phyloP scores from a whole-genome alignment of 2,888 invertebrate genomes.

The Syritta pipiens region DNA sequence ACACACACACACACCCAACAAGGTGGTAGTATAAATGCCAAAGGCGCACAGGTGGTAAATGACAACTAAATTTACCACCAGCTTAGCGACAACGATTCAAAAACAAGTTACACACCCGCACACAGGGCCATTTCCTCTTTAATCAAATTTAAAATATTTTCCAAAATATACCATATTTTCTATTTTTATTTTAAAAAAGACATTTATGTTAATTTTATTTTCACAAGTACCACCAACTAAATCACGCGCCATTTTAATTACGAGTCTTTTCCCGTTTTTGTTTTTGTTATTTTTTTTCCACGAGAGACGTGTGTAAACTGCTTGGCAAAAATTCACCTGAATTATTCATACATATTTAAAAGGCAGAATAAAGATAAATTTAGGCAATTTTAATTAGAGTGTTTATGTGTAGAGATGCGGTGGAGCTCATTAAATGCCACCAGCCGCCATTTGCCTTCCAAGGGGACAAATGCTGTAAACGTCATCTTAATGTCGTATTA shows the following conservation, averaged over 20 bases:
- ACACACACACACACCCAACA: no score
- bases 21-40: no score
- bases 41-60: background rate
- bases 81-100: no score
- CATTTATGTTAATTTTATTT: background rate
- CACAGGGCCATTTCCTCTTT: background rate
- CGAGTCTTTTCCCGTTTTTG: no score
- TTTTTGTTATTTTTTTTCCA: no score
- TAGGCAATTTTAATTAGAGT: constrained; percentile 17
- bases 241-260: background rate
- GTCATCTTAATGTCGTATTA: constrained; percentile 20
- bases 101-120: background rate
- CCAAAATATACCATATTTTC: no score
- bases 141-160: background rate
- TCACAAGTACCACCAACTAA: background rate
- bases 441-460: no score
- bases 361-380: background rate
- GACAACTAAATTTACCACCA: background rate
- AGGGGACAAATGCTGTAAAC: constrained; percentile 10
- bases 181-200: background rate
- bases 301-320: constrained; percentile 9
- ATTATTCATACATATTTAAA: constrained; percentile 24
- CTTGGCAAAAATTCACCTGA: constrained; percentile 5
- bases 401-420: background rate
- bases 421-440: constrained; percentile 9